Evolutionary conservation across 2,797 vertebrate species (phyloP), one percentile per base, ranked within the genome.

Genomic region (Pseudocheirus occidentalis): DNA sequence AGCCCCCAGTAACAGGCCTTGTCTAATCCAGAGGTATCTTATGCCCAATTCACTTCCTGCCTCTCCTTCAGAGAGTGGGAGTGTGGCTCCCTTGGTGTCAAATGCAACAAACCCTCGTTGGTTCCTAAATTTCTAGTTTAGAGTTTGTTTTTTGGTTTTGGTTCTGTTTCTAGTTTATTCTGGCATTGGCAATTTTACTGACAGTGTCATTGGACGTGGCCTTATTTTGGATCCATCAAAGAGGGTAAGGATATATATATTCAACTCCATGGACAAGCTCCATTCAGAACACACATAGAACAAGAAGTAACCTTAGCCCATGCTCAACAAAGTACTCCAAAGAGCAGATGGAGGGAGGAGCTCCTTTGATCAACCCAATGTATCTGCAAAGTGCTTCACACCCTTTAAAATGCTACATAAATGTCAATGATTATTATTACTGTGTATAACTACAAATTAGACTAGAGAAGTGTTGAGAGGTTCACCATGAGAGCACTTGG

Each of bases 271-370:
- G 34, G 31, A 66, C n/a, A 66, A 66, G 34, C 14, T n/a, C 14
- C 62, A n/a, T 21, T 5, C n/a, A 40, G n/a, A 40, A 16, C 14
- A 40, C 16, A 73, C 16, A 13, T n/a, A 14, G 27, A 21, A 18
- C 34, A 40, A n/a, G n/a, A 66, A 66, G 62, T n/a, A 66, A 34
- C 62, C 62, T 66, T 66, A 24, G 59, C 31, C 34, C 29, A 4
- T 62, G 62, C 16, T 73, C 62, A 73, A 40, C n/a, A 66, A 62
- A 62, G 31, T 34, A 34, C 28, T 4, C 58, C 62, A 89, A 94
- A 53, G 95, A 94, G 94, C 92, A 93, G 93, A 57, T 92, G 90
- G 87, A 93, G 87, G 93, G 16, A 66, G 34, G 14, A n/a, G 16
- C 6, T 73, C 34, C 62, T n/a, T 21, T 18, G 14, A 73, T 73